Evolutionary conservation across 2,113 vertebrate species (phyloP), one percentile per base, ranked within the genome.

Genomic region (Illadopsis cleaveri): DNA sequence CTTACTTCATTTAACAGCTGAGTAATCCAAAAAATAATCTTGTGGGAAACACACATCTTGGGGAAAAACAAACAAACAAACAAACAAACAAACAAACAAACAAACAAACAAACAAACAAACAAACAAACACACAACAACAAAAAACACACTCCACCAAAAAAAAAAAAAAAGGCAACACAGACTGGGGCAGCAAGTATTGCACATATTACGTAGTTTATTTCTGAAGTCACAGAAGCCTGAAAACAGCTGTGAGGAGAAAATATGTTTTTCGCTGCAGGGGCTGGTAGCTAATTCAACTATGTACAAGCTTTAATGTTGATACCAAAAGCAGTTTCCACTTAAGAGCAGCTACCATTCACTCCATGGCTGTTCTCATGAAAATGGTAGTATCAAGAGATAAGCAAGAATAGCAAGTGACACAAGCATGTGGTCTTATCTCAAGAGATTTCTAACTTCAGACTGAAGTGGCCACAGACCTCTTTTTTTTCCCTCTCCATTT

Each of bases 1-100:
- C 17, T 45, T 58, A 58, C 24, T 89, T 78, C 6, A 33, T 50
- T 35, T 71, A 51, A n/a, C 12, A 72, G 17, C 25, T 31, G 14
- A 72, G 20, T 4, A 48, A 57, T n/a, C 38, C 38, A 53, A 85
- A 11, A 82, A 84, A 77, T 12, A 81, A 40, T 8, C 16, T 27
- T 56, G 22, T 51, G 13, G 54, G 33, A 85, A 90, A 72, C 9
- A 81, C 9, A 30, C 2, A 25, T 25, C 9, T 23, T 51, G 10
- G 4, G 8, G 2, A 15, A 21, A 18, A 5, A 20, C 24, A 23
- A 18, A 18, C n/a, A n/a, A n/a, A n/a, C n/a, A n/a, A n/a, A n/a
- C n/a, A n/a, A n/a, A n/a, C n/a, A n/a, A n/a, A 15, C 1, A 5
- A 1, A 10, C 23, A 14, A 18, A 11, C 1, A 5, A 1, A 8